A percentile compares a stretch with the other conserved stretches of the same genome.
phyloP scores from a whole-genome alignment of 1,140 invertebrate species.

The Dendroctonus valens region DNA sequence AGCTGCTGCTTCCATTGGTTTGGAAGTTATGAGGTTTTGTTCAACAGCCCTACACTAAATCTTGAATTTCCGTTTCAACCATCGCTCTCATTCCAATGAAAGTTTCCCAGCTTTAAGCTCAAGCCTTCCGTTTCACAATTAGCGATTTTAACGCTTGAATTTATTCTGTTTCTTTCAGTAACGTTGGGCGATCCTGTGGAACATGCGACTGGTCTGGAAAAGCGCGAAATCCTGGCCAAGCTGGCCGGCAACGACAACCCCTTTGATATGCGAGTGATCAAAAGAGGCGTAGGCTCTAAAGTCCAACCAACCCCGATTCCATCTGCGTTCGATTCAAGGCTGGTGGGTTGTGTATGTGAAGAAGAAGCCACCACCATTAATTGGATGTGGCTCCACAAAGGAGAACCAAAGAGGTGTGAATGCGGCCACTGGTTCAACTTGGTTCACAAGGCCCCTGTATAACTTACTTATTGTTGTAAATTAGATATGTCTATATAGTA shows the following conservation, averaged over 20 bases:
- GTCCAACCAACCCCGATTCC: constrained; percentile 86
- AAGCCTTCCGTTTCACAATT: no score
- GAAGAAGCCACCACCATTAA: constrained; percentile 84
- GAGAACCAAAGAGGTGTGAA: constrained; percentile 84
- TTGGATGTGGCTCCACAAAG: constrained; percentile 93
- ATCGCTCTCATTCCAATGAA: no score
- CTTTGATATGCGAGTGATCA: constrained; percentile 78
- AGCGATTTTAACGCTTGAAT: no score
- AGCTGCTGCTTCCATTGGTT: no score
- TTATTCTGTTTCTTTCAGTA: constrained; percentile 43
- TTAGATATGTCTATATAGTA: constrained; percentile 19
- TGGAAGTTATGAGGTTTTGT: no score
- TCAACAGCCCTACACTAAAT: no score
- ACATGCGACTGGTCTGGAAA: constrained; percentile 90
- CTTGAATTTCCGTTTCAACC: no score
- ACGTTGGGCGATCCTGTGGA: constrained; percentile 83
- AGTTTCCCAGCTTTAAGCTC: no score
- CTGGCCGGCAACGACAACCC: constrained; percentile 88
- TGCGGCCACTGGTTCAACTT: constrained; percentile 98
- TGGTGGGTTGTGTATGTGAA: constrained; percentile 96
- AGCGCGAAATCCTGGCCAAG: constrained; percentile 81
- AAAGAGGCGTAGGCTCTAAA: constrained; percentile 78
- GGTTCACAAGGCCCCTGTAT: constrained; percentile 67
- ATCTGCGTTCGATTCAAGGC: constrained; percentile 81
- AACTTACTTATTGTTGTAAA: constrained; percentile 46